Conservation (phyloP, 2,113 vertebrate genomes). For the Platysternon megacephalum region DNA sequence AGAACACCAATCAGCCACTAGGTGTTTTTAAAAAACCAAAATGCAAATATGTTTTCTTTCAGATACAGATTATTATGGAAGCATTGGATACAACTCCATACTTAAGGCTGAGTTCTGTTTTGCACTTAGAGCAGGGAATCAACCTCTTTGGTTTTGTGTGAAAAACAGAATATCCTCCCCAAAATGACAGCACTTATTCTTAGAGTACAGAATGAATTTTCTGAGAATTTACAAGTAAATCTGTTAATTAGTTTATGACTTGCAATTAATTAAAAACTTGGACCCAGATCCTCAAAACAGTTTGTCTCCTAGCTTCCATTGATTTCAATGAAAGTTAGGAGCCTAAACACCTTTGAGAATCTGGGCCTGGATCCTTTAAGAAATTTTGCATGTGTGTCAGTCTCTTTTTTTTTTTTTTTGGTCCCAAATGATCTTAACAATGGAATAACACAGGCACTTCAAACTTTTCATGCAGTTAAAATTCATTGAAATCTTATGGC, state of each 20-base stretch:
- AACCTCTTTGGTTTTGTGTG: not conserved
- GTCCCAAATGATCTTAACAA: not conserved
- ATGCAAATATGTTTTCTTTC: not conserved
- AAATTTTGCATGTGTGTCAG: not conserved
- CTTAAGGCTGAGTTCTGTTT: not conserved
- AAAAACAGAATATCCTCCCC: not conserved
- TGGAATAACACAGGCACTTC: not conserved
- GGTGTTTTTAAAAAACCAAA: not conserved
- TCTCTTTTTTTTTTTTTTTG: too few species aligned
- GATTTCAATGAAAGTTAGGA: not conserved
- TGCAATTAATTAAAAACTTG: not conserved
- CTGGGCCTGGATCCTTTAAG: not conserved
- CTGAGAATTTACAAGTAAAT: not conserved
- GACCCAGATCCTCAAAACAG: not conserved
- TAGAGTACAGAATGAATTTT: not conserved
- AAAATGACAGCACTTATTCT: not conserved
- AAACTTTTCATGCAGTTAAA: not conserved
- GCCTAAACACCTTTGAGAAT: not conserved
- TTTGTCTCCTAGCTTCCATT: not conserved
- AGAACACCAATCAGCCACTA: not conserved
- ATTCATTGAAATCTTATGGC: not conserved
- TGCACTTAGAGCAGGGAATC: not conserved
- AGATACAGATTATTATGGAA: not conserved
- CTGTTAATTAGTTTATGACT: not conserved
- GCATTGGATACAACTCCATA: not conserved